Conservation (phyloP, 2,113 vertebrate genomes). For the Leptodactylus fuscus region DNA sequence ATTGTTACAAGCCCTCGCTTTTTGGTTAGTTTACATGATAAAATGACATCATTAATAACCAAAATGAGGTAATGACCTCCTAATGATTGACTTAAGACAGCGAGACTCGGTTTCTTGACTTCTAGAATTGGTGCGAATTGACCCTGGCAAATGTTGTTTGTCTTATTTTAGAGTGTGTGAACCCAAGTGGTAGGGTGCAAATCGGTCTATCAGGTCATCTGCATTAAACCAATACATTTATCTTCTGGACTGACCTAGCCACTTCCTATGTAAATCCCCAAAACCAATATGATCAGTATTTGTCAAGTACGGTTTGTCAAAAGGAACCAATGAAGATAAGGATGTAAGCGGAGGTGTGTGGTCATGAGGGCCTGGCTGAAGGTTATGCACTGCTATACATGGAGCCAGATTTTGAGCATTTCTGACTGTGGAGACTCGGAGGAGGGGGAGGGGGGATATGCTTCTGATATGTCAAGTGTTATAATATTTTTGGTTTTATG, state of each 20-base stretch:
- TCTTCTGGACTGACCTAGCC: background rate
- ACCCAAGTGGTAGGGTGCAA: background rate
- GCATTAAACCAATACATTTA: background rate
- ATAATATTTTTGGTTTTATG: too few relatives aligned
- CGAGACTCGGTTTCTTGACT: background rate
- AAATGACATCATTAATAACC: background rate
- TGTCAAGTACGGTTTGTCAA: background rate
- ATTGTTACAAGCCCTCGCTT: too few relatives aligned
- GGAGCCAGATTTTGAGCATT: too few relatives aligned
- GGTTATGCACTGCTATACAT: background rate
- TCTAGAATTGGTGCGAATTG: conserved; percentile 14
- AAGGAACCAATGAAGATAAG: conserved; percentile 11
- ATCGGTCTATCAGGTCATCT: background rate
- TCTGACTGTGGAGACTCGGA: too few relatives aligned
- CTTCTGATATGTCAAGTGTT: too few relatives aligned
- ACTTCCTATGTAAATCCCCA: background rate
- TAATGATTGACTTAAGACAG: background rate
- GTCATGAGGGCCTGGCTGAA: background rate
- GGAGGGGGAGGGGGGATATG: too few relatives aligned
- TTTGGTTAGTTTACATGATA: too few relatives aligned
- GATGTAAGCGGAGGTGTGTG: background rate
- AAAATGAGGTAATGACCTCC: background rate
- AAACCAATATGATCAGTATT: background rate
- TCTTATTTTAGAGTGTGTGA: background rate
- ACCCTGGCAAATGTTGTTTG: conserved; percentile 12